Evolutionary conservation across 2,113 vertebrate species (phyloP), one percentile per base, ranked within the genome.

Genomic region (Leucopsar rothschildi): DNA sequence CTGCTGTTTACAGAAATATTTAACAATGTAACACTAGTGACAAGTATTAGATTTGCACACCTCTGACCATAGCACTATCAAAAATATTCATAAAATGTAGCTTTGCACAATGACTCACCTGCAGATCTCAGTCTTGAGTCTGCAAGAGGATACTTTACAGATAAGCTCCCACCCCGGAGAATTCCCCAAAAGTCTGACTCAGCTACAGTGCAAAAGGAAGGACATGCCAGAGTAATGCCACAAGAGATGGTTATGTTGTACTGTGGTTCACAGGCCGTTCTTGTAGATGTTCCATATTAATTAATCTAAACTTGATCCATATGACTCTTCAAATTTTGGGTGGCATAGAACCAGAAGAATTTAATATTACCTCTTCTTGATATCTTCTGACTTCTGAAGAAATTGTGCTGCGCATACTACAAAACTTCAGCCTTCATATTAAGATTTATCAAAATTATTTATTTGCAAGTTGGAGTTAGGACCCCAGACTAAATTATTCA

Each of bases 241-340:
- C 6, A 2, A 49, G 56, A 75, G 10, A 21, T 3, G 11, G 1
- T 6, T 6, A 8, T 31, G 3, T 19, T 55, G 8, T 22, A 16
- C 17, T 52, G 14, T 60, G 31, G 12, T 50, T 81, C 22, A 29
- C 10, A 37, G 42, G 13, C 8, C 16, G 27, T 21, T 52, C 10
- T 33, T 31, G 20, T 6, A 56, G n/a, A 73, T 5, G 3, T 59
- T 55, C 29, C 60, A 52, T 85, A 80, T 70, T 65, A n/a, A 33
- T 5, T 28, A 52, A 28, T 28, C 50, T 27, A 28, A 28, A 28
- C 28, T 52, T 52, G 10, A 52, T 52, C 27, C 50, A 29, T 47
- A 40, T 25, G 16, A 8, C 13, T 69, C 28, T 86, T 50, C 33
- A 84, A 27, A 16, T 78, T 55, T 25, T 78, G 16, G 23, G 10